Evolutionary conservation across 2,113 vertebrate species (phyloP).

Genomic region (Corythornis cristatus): DNA sequence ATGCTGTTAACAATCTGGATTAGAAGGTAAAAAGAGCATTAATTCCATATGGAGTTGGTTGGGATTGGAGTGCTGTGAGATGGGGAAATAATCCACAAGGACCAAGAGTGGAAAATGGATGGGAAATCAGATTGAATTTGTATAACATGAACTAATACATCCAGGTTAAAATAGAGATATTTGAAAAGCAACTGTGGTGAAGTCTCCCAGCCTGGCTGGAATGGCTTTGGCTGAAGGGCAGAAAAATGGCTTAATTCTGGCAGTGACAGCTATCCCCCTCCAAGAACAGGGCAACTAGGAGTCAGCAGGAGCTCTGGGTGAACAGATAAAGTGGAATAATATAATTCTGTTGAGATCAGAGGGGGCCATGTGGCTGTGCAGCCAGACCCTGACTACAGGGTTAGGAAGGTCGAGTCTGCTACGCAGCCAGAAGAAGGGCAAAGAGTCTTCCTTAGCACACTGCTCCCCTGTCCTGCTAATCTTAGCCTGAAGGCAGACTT

Average conservation of each 20-base stretch:
- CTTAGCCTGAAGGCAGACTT: neutral
- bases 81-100: neutral
- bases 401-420: neutral
- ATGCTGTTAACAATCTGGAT: neutral
- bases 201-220: neutral
- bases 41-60: neutral
- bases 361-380: neutral
- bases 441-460: neutral
- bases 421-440: neutral
- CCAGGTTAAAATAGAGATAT: neutral
- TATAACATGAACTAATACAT: neutral
- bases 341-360: neutral
- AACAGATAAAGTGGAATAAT: fast-evolving
- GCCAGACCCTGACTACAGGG: fast-evolving
- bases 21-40: constrained; percentile 10
- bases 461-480: neutral
- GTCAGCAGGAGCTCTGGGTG: neutral
- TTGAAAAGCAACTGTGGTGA: neutral
- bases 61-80: neutral
- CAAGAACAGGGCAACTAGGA: neutral
- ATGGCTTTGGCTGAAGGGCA: neutral
- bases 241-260: neutral
- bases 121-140: neutral
- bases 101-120: neutral
- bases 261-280: neutral